Base-by-base conservation (phyloP, 2,113 vertebrate species). In the Trematomus loennbergii region DNA sequence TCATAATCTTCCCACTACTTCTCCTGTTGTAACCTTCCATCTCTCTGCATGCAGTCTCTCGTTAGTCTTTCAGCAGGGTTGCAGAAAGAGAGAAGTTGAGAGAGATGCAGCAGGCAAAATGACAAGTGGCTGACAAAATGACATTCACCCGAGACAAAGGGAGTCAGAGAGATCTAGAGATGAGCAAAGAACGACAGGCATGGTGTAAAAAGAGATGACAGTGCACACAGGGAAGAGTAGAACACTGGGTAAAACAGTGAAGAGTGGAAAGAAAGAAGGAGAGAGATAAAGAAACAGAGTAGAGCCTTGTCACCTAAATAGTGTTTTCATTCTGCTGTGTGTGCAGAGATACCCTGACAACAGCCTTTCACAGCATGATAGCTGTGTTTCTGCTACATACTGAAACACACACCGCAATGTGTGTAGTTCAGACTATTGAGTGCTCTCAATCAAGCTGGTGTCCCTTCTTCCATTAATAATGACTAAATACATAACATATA, bases 111-210 rank as follows among this genome's bases (percentile, higher is more conserved):
- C 43, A 68, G 52, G 50, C 66, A 25, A 84, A 79, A 83, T 72
- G 85, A 87, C 87, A 84, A 90, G 66, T 46, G 75, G 48, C 83
- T 88, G 89, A 88, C 85, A 91, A 75, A 88, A 83, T 86, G 76
- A 89, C 83, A 92, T 80, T 78, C 85, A 67, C 60, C 50, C 3
- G 33, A 18, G 83, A 93, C 65, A 81, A 82, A 87, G 50, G 43
- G 64, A 72, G 85, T 57, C 40, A 49, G 67, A 63, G 50, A 81
- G 22, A 29, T 58, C 73, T 57, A 73, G 89, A 88, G 78, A 83
- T 48, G 48, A 77, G 83, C 45, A 68, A 79, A 80, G 84, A 89
- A 83, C 15, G 75, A 83, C 77, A 79, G 87, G 78, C 69, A 46
- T 6, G 67, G 53, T 78, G 80, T 75, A 88, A 83, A 83, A 82